Conservation (phyloP, 2,888 invertebrate genomes). For the Ophraella communa region DNA sequence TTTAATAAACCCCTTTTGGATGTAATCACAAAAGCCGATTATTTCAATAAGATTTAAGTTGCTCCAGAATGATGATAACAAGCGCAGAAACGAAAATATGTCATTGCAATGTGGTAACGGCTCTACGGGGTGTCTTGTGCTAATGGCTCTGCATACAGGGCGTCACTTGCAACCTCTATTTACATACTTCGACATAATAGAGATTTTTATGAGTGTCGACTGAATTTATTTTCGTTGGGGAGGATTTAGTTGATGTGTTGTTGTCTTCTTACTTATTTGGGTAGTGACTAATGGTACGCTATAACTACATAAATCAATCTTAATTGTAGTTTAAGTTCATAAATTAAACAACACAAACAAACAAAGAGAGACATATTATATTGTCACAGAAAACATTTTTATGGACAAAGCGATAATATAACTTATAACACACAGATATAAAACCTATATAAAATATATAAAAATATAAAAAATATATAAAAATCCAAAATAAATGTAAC, state of each 20-base stretch:
- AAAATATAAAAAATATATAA: too few relatives aligned
- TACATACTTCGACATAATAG: slow-evolving; percentile 54
- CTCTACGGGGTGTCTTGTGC: slow-evolving; percentile 48
- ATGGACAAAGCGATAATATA: too few relatives aligned
- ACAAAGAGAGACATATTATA: too few relatives aligned
- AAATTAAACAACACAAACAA: too few relatives aligned
- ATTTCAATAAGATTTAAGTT: slow-evolving; percentile 15
- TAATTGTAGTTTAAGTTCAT: too few relatives aligned
- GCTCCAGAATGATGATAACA: slow-evolving; percentile 20
- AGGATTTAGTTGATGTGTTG: slow-evolving; percentile 46
- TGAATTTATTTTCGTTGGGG: slow-evolving; percentile 53
- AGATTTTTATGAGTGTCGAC: slow-evolving; percentile 56
- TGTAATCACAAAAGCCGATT: background rate
- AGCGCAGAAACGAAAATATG: slow-evolving; percentile 38
- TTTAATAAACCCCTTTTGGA: too few relatives aligned
- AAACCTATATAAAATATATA: too few relatives aligned
- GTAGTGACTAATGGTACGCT: background rate
- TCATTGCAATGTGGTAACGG: slow-evolving; percentile 46
- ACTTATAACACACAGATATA: too few relatives aligned
- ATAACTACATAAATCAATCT: slow-evolving; percentile 41
- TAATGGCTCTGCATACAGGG: slow-evolving; percentile 52
- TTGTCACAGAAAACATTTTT: too few relatives aligned
- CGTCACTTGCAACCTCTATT: slow-evolving; percentile 53
- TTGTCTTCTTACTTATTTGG: slow-evolving; percentile 16
- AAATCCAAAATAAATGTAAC: too few relatives aligned